phyloP scores from a whole-genome alignment of 35 echinoderm and acorn worm species.

The Apostichopus japonicus region DNA sequence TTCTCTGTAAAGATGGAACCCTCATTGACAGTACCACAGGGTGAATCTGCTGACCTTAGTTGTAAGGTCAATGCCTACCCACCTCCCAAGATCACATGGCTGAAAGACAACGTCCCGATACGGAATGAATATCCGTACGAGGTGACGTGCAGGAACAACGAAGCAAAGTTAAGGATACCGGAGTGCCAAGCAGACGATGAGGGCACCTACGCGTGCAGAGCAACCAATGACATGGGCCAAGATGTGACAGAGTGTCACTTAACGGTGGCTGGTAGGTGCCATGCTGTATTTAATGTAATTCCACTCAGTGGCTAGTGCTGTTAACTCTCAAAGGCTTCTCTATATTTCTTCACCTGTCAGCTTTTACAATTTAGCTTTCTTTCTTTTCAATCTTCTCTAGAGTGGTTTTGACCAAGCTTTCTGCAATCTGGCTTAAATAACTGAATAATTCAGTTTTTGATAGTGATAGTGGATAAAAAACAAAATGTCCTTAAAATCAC shows the following conservation, averaged over 20 bases:
- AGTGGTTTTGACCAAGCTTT: no score
- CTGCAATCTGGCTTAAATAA: no score
- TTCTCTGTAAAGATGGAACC: conserved; percentile 25
- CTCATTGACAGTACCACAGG: conserved; percentile 49
- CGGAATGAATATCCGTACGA: conserved; percentile 64
- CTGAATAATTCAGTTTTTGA: no score
- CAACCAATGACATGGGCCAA: conserved; percentile 68
- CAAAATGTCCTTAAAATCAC: no score
- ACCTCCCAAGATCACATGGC: conserved; percentile 67
- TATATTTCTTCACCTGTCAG: no score
- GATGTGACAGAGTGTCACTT: conserved; percentile 59
- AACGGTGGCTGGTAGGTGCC: conserved; percentile 26
- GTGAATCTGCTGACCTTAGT: conserved; percentile 51
- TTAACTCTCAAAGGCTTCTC: no score
- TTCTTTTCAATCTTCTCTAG: no score
- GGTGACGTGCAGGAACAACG: conserved; percentile 47
- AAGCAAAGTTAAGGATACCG: conserved; percentile 60
- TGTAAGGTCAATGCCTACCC: conserved; percentile 68
- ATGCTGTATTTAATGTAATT: background rate
- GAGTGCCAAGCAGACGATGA: conserved; percentile 72
- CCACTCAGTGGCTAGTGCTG: no score
- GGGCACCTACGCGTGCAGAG: conserved; percentile 63
- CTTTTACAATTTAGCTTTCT: no score
- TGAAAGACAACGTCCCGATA: conserved; percentile 63
- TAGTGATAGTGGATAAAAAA: no score